Evolutionary conservation across 64 coral and sea anemone genomes (phyloP).

Genomic region (Pocillopora verrucosa): DNA sequence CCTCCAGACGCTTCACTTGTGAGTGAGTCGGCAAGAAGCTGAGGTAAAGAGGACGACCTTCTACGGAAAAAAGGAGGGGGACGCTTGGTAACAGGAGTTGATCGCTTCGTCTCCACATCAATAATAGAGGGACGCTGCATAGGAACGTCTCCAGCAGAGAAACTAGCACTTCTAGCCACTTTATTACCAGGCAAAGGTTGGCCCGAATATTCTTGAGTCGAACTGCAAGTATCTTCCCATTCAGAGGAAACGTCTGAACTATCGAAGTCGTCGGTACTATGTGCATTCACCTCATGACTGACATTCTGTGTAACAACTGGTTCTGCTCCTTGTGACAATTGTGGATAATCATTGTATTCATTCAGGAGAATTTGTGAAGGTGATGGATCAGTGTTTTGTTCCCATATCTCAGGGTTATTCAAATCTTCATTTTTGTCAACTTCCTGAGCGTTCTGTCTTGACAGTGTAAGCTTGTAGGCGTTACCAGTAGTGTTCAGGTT

Average conservation of each 20-base stretch:
- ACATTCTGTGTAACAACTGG: neutral
- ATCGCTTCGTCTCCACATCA: neutral
- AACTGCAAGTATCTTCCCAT: constrained; percentile 35
- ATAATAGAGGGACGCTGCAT: constrained; percentile 1
- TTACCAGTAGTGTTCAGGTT: neutral
- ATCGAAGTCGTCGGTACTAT: neutral
- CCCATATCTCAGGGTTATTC: neutral
- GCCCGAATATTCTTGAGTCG: neutral
- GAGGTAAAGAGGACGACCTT: constrained; percentile 78
- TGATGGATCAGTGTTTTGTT: neutral
- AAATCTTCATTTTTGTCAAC: neutral
- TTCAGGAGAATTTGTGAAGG: neutral
- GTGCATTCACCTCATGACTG: neutral
- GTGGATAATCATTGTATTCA: neutral
- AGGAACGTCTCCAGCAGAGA: constrained; percentile 31
- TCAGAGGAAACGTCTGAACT: constrained; percentile 15
- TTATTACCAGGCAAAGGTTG: neutral
- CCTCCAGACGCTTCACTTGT: neutral
- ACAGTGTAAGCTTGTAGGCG: neutral
- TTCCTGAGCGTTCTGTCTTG: constrained; percentile 26
- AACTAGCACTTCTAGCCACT: constrained; percentile 56
- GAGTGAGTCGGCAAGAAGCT: constrained; percentile 16
- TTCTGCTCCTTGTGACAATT: neutral
- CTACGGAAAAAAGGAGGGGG: constrained; percentile 41
- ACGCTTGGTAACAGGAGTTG: neutral